Evolutionary conservation across 2,113 vertebrate genomes (phyloP).

Genomic region (Lagopus leucura): DNA sequence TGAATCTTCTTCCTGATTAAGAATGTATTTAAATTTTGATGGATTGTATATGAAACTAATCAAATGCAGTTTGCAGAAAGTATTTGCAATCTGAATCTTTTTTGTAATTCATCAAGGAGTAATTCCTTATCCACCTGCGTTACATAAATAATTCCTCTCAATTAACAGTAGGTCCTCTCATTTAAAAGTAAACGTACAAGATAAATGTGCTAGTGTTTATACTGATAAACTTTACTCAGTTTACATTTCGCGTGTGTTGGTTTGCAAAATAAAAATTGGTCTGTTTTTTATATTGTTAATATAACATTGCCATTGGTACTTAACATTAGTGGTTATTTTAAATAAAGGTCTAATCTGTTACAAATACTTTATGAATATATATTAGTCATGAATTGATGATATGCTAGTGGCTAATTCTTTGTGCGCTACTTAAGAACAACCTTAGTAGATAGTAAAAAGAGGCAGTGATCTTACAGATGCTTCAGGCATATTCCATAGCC

Average conservation of each 20-base stretch:
- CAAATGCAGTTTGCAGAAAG: background rate
- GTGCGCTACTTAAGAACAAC: background rate
- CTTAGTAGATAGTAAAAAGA: background rate
- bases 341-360: background rate
- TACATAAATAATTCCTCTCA: background rate
- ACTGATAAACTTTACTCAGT: background rate
- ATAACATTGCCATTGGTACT: background rate
- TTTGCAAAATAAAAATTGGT: background rate
- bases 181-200: background rate
- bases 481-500: accelerated
- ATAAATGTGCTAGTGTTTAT: background rate
- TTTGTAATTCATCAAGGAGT: background rate
- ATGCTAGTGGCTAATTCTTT: background rate
- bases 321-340: background rate
- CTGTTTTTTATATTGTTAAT: background rate
- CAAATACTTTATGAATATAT: background rate
- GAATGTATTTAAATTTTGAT: background rate
- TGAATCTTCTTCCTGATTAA: background rate
- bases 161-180: background rate
- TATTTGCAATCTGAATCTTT: background rate
- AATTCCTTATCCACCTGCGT: background rate
- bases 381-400: background rate
- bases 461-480: background rate
- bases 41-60: background rate
- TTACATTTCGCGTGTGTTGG: background rate